Conservation (phyloP, 2,113 vertebrate species). For the Gulo gulo region DNA sequence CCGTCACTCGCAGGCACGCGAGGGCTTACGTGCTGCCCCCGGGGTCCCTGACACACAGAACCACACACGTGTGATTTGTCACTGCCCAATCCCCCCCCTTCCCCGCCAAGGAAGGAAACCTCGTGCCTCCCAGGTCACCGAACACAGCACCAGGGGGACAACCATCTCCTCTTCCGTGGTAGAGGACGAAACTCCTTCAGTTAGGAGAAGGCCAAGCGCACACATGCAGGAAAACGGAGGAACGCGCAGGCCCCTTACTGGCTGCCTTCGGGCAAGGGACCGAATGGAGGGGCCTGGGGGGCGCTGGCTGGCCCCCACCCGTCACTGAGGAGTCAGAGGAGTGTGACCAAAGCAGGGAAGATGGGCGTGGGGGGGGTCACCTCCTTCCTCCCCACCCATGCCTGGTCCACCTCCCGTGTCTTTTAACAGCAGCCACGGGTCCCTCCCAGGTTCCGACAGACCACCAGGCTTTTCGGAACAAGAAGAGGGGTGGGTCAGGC, state of each 20-base stretch:
- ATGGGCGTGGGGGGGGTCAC: neutral
- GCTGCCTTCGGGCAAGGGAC: neutral
- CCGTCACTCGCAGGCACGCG: rapidly evolving
- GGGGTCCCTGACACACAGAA: rapidly evolving
- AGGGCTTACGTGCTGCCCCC: rapidly evolving
- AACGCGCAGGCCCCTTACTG: rapidly evolving
- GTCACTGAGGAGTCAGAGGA: rapidly evolving
- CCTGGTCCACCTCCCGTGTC: rapidly evolving
- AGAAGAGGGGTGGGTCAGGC: neutral
- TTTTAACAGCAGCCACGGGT: conserved; percentile 17
- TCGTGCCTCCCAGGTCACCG: neutral
- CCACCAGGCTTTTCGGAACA: conserved; percentile 47
- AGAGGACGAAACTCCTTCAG: neutral
- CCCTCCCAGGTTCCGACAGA: conserved; percentile 52
- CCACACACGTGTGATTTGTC: neutral
- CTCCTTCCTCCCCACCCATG: neutral
- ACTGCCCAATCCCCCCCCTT: neutral
- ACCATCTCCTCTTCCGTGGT: neutral
- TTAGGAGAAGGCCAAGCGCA: neutral
- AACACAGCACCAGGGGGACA: neutral
- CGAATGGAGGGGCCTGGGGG: rapidly evolving
- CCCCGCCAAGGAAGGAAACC: neutral
- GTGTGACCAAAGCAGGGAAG: neutral
- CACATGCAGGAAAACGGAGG: neutral
- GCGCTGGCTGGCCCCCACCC: rapidly evolving